Base-by-base conservation (phyloP, 1,140 invertebrate genomes). In the Drosophila melanica region DNA sequence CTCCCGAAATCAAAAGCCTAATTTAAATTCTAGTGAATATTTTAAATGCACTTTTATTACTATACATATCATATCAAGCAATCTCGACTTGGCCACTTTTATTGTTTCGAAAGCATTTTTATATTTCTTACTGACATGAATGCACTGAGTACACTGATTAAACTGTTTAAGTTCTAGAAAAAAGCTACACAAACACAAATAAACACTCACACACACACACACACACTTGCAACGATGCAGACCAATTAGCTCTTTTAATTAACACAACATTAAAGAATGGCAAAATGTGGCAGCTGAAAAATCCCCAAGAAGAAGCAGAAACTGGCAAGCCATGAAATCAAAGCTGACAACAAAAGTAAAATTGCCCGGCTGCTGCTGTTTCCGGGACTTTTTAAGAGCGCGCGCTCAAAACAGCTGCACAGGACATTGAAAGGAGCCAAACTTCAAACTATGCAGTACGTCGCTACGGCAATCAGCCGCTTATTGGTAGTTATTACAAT, bases 171-270 rank as follows among this genome's bases (percentile, higher is more conserved):
- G 55, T 27, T 45, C 23, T 41, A 16, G 16, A 30, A 12, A 4
- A 53, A 16, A 1, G 0, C 48, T n/a, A 7, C 60, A 30, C 44
- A 51, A 16, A 41, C 41, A 20, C 55, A 23, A 3, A 23, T 23
- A 23, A 27, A 27, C 4, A 47, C 66, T 47, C 67, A 69, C 30
- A 48, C 33, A 39, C 39, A 54, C 9, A 37, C 10, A 16, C 11
- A 41, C 10, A 64, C n/a, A 39, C 7, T 16, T 33, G 45, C 18
- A 20, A 27, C 20, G 18, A 27, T 27, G 23, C 44, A 50, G 20
- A 76, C 65, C 82, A 87, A 87, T 87, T 87, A 87, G 84, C 68
- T 63, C 42, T 64, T 73, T 87, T 87, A 87, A 89, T 87, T 87
- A 87, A 72, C 82, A 76, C 63, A 70, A 71, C 67, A 76, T 76